Evolutionary conservation across 2,888 invertebrate genomes (phyloP).

Genomic region (Acanthoscelides obtectus): DNA sequence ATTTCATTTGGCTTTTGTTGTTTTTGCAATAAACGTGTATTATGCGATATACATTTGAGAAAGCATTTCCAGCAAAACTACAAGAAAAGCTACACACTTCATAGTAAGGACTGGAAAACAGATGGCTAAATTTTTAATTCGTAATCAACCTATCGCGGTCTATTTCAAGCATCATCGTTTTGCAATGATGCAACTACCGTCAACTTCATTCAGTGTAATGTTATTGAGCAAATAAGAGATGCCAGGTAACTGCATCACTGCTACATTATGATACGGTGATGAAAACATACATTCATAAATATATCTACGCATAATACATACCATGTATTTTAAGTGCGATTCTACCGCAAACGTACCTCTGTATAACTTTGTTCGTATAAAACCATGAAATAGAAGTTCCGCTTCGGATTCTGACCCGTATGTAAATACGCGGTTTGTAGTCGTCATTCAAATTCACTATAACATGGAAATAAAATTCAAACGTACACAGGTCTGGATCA

Average conservation of each 20-base stretch:
- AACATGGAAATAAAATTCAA: background rate
- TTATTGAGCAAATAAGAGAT: background rate
- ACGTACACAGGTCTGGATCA: background rate
- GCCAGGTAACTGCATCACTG: background rate
- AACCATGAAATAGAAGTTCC: background rate
- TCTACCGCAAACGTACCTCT: background rate
- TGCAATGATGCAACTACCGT: too few relatives aligned
- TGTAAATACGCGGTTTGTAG: background rate
- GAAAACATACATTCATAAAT: background rate
- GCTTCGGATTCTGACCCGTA: background rate
- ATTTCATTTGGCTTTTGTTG: too few relatives aligned
- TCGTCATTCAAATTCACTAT: background rate
- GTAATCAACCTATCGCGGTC: too few relatives aligned
- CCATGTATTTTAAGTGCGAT: background rate
- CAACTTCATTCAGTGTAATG: too few relatives aligned
- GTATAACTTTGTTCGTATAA: background rate
- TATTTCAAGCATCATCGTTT: too few relatives aligned
- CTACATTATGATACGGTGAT: background rate
- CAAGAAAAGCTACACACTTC: too few relatives aligned
- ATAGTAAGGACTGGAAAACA: too few relatives aligned
- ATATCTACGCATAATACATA: background rate
- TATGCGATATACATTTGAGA: too few relatives aligned
- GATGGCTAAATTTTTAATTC: too few relatives aligned
- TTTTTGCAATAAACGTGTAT: too few relatives aligned
- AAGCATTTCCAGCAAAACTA: too few relatives aligned